A percentile compares a stretch with the other conserved stretches of the same genome.
Conservation (phyloP, 2,113 vertebrate species). For the Campylorhamphus procurvoides region DNA sequence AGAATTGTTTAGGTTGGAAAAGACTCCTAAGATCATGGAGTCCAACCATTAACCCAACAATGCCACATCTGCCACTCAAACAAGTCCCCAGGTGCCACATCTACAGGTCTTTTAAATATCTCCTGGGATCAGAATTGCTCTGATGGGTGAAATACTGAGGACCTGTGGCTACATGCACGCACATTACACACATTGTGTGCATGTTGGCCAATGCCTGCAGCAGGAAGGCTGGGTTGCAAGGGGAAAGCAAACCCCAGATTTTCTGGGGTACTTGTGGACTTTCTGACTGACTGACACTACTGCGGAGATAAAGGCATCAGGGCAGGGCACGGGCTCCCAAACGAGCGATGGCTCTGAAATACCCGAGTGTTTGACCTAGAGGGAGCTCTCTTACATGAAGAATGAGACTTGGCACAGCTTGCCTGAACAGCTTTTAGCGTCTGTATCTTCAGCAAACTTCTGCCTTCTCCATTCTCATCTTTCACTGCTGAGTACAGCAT, state of each 20-base stretch:
- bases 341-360: conserved; percentile 55
- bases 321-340: background rate
- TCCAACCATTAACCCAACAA: background rate
- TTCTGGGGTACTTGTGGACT: background rate
- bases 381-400: conserved; percentile 66
- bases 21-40: background rate
- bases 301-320: background rate
- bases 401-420: conserved; percentile 8
- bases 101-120: background rate
- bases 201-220: accelerated
- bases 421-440: background rate
- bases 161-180: accelerated
- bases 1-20: background rate
- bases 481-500: background rate
- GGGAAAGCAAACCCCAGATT: background rate
- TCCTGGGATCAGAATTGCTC: background rate
- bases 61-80: background rate
- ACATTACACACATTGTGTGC: accelerated
- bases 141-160: accelerated
- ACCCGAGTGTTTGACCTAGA: conserved; percentile 63
- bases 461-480: background rate
- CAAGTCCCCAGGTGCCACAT: background rate
- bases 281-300: background rate
- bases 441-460: background rate
- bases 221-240: accelerated